Evolutionary conservation across 2,888 invertebrate genomes (phyloP), one percentile per base, ranked within the genome.

Genomic region (Lithophane socia): DNA sequence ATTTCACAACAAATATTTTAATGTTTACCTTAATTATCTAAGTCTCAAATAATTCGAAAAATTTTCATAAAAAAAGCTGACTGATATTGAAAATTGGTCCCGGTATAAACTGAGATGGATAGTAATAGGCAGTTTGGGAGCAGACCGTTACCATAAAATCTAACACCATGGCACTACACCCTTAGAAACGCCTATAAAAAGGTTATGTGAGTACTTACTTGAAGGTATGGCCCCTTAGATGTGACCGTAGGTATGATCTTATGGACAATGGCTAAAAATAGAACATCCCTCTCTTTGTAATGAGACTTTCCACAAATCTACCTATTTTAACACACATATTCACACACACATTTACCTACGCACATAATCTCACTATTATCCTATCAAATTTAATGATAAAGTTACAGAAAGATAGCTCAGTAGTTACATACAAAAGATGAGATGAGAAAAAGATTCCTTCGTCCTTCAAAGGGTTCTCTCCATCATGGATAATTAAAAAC

Each of bases 141-240:
- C 47, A 84, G 63, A 71, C 61, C 56, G 52, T 47, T 18, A 29
- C 47, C 58, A 70, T 85, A 85, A 85, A 83, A 85, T 70, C 73
- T 73, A 83, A 83, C 54, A 70, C 69, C 72, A 70, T 73, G 29
- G n/a, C 78, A 67, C 69, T 70, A 77, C 58, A 85, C 83, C 85
- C 83, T 82, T 72, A 82, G 61, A 72, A 66, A 77, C 4, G 72
- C 16, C 63, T 73, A 83, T 82, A 83, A 82, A 85, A 72, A 76
- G 71, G 77, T 65, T 56, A 85, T 65, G 37, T 56, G 24, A 58
- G 58, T 69, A 61, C 56, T 61, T 63, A 63, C 69, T 73, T 58
- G 54, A 54, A 76, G 49, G 65, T 61, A 61, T 58, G 24, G 61
- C 42, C 79, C 83, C 49, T 78, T 65, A 65, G 54, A 78, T 65